These are phyloP conservation scores for Sminthopsis crassicaudata DNA, from an alignment of 2,113 vertebrate species.

Conservation along the genomic window DNA sequence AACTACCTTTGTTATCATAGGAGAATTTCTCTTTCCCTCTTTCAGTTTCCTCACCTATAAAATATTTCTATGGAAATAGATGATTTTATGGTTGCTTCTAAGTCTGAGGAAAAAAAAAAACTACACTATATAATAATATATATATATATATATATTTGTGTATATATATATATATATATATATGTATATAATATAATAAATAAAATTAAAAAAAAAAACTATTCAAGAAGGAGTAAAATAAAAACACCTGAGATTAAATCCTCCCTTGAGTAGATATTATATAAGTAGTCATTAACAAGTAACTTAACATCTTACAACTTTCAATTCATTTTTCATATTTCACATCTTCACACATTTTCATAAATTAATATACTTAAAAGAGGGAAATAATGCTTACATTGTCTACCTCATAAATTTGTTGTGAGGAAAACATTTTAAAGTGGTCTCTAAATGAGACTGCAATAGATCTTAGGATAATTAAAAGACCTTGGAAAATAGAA, in stretches of 20 bases:
- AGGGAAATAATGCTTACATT: not conserved
- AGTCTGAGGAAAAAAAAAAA: not conserved
- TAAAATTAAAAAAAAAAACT: not conserved
- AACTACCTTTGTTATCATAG: not conserved
- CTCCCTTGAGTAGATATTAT: not conserved
- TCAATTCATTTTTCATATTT: not conserved
- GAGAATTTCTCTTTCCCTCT: not conserved
- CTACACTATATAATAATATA: not conserved
- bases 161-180: too few relatives aligned
- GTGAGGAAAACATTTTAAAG: not conserved
- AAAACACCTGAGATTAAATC: not conserved
- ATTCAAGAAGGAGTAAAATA: not conserved
- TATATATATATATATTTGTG: too few relatives aligned
- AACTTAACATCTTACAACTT: not conserved
- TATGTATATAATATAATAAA: too few relatives aligned
- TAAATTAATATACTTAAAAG: not conserved
- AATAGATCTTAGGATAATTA: not conserved
- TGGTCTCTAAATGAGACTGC: not conserved
- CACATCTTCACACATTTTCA: not conserved
- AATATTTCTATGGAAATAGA: not conserved
- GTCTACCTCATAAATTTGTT: not conserved
- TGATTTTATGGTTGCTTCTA: not conserved
- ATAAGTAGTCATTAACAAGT: not conserved
- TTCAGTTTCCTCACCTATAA: not conserved
- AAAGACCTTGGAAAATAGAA: not conserved